A percentile compares a stretch with the other conserved stretches of the same genome.
Evolutionary conservation across 2,797 vertebrate genomes (phyloP).

Genomic region (Sorex maritimensis): DNA sequence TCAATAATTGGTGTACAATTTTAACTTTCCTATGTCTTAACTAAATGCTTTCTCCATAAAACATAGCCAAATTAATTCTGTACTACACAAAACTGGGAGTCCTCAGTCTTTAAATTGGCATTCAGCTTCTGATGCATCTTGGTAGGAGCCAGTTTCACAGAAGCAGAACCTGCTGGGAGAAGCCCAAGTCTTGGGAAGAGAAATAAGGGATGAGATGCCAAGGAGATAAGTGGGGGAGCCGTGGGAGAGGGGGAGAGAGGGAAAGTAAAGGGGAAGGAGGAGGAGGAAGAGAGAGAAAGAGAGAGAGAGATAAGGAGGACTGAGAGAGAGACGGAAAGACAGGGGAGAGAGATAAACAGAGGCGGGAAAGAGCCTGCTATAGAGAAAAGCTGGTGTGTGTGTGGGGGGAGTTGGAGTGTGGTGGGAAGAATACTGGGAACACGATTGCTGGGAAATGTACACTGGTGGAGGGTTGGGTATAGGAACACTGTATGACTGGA

Average conservation of each 20-base stretch:
- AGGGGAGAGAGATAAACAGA: no score
- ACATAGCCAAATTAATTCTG: background rate
- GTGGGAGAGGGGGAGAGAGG: no score
- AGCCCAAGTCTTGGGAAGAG: background rate
- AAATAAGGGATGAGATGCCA: fast-evolving
- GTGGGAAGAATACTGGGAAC: no score
- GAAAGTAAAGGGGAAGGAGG: no score
- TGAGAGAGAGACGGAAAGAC: background rate
- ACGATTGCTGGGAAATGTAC: no score
- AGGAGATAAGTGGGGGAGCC: background rate
- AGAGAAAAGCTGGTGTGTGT: no score
- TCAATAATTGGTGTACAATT: background rate
- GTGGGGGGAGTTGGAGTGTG: no score
- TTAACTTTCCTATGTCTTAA: background rate
- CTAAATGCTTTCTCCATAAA: background rate
- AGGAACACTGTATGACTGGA: no score
- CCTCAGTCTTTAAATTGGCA: background rate
- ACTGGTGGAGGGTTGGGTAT: no score
- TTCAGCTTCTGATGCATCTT: background rate
- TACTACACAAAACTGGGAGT: background rate
- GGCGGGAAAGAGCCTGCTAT: no score
- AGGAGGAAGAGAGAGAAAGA: no score
- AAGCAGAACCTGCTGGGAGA: background rate
- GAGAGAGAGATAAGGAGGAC: background rate
- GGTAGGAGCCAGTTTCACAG: background rate